phyloP scores from a whole-genome alignment of 2,888 invertebrate species.

The Philaethria dido region DNA sequence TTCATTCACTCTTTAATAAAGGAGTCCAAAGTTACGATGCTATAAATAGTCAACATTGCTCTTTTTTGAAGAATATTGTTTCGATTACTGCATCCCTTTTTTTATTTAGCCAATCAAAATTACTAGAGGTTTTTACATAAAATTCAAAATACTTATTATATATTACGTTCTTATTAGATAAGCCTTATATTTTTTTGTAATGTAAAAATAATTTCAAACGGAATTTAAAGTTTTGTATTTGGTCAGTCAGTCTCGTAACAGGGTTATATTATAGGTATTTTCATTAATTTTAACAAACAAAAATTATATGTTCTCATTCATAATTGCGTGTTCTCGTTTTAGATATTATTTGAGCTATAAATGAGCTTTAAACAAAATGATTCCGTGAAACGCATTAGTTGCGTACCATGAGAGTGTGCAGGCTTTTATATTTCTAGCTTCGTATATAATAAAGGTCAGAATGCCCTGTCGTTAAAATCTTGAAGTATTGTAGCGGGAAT shows the following conservation, averaged over 20 bases:
- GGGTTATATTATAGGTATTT: not conserved
- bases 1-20: not conserved
- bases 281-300: not conserved
- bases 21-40: not conserved
- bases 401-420: constrained; percentile 41
- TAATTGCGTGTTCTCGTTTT: constrained; percentile 57
- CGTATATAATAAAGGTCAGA: constrained; percentile 58
- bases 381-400: constrained; percentile 64
- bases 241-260: not conserved
- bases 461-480: constrained; percentile 54
- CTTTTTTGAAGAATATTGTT: not conserved
- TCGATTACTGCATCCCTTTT: not conserved
- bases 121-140: not conserved
- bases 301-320: constrained; percentile 44
- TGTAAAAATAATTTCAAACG: not conserved
- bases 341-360: constrained; percentile 69
- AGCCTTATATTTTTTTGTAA: not conserved
- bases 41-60: not conserved
- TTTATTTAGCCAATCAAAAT: not conserved
- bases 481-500: constrained; percentile 75
- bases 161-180: not conserved
- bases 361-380: constrained; percentile 70
- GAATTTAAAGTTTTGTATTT: not conserved
- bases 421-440: constrained; percentile 57
- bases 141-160: not conserved